Base-by-base conservation (phyloP, 2,797 vertebrate species). In the Merluccius polli region DNA sequence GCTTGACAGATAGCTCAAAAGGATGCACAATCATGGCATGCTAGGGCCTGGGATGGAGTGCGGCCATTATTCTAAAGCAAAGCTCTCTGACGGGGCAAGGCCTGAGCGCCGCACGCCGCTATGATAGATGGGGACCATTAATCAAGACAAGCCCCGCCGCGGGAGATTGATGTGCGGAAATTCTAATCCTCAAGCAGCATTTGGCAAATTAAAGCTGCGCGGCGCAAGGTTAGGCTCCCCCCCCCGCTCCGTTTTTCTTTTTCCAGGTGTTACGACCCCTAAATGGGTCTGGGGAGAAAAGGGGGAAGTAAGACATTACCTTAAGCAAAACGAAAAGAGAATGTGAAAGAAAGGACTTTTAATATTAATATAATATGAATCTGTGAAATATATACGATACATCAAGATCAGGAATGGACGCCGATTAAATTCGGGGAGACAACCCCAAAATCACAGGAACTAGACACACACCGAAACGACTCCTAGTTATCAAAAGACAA, bases 61-160 rank as follows among this genome's bases (percentile, higher is more conserved):
- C 86, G 73, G 85, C 91, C 91, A 93, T 93, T 94, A 93, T 93
- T 93, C 89, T 91, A 93, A 93, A 93, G 90, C 89, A 91, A 93
- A 92, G 89, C 92, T 91, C 89, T 91, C 87, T 92, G 90, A 85
- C 81, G 81, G 88, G 85, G 86, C 87, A 82, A 89, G 91, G 89
- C 88, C 91, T 90, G 85, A 10, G 70, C 85, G 76, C 89, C 86
- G 89, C 90, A 86, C 83, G 87, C 88, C 87, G 82, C 86, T 80
- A 36, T 94, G 93, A 94, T 94, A 90, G 91, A 94, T 94, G 91
- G 89, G 82, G 83, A 82, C 85, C 89, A 92, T 94, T 94, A 93
- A 95, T 95, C 92, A 94, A 89, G 84, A 83, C 89, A 89, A 84
- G 87, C 84, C 83, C 8, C 11, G 52, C 16, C 4, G 16, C 52